Evolutionary conservation across 2,797 vertebrate species (phyloP), one percentile per base, ranked within the genome.

Genomic region (Peromyscus eremicus): DNA sequence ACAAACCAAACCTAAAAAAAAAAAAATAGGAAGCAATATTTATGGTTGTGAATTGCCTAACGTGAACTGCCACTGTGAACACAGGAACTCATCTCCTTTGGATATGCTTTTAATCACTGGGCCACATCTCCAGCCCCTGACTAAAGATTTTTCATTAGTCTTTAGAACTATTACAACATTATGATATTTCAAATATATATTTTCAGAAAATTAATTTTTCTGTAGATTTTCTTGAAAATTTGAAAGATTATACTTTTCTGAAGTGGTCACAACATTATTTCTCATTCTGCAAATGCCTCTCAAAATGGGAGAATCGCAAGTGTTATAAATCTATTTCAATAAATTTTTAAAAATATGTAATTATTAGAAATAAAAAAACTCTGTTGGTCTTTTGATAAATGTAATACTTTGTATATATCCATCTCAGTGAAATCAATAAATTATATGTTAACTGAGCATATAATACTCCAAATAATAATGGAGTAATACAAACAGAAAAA

Each of bases 161-260:
- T 93, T 94, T 71, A 71, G 91, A 88, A 86, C 83, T 23, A 77
- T 86, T 89, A 46, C 40, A 76, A 2, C 27, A 91, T 91, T 90
- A 60, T 91, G 40, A 11, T 10, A 81, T 43, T 91, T 91, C 17
- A 95, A 34, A 91, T 94, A 49, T 23, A 2, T 77, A 66, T 90
- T 94, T 96, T 91, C 57, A 89, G 52, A 49, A 87, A 92, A 29
- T 49, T 95, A 6, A 12, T 60, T 37, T 80, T 4, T 70, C 14
- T 25, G 46, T 21, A 85, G 6, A 60, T 90, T 52, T 96, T 94
- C 25, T 80, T 84, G 29, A 88, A 82, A 94, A 82, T 84, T 1
- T 76, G 16, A 40, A 5, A 77, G 13, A 60, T 75, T 43, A 11
- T 52, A 66, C 43, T 94, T 93, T 91, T 80, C 2, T 57, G 90